Base-by-base conservation (phyloP, 2,888 invertebrate genomes). In the Liodrosophila aerea region DNA sequence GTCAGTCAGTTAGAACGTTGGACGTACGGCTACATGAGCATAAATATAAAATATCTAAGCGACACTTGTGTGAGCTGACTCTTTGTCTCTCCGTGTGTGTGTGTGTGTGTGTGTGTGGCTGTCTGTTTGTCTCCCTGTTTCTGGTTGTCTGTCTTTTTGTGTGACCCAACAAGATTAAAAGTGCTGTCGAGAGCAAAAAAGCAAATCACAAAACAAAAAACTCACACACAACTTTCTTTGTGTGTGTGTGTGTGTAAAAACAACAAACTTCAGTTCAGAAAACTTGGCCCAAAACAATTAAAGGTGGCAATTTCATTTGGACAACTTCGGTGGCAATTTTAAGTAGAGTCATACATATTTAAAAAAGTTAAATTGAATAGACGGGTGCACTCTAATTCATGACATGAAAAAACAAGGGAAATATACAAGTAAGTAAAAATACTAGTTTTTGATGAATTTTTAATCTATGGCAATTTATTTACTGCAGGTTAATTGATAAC, bases 21-120 rank as follows among this genome's bases (percentile, higher is more conserved):
- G 33, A 33, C 56, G 45, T 51, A 76, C 40, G 39, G 49, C 61
- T 72, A 66, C 86, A 86, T 62, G 77, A 76, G 44, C 78, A 80
- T 86, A 80, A 80, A 85, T 86, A 86, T 85, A 85, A 86, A 85
- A 78, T 85, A 86, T 76, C 73, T 77, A 52, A 75, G 57, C 70
- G 76, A 46, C 71, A 75, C 59, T 70, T 64, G 15, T 58, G 43
- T 22, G 34, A 5, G 29, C 39, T 50, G 29, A 27, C 40, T 50
- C 16, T 39, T 11, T 33, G 37, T 46, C 50, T 58, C 29, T 29
- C n/a, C n/a, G 51, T 51, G 27, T 47, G 41, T 47, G 40, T 51
- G 44, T 29, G 1, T 18, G 11, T 50, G 15, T 40, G 15, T 57
- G 16, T 52, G 34, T 15, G 33, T 7, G 29, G 22, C 40, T 44